These are phyloP conservation scores for Carduelis carduelis DNA, from an alignment of 2,797 vertebrate species.

Conservation along the genomic window DNA sequence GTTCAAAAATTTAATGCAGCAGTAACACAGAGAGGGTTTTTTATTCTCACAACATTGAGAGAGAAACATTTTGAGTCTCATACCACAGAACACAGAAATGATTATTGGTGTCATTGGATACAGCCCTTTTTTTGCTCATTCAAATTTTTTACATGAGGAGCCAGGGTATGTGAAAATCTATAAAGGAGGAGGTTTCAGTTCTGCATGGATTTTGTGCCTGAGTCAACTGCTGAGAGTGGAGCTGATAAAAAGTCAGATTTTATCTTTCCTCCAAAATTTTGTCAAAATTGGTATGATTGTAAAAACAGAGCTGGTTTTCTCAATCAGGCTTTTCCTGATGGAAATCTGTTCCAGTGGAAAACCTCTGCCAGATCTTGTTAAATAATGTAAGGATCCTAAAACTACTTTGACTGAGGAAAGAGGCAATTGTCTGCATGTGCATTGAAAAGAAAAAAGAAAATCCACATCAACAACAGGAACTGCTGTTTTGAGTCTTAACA, in stretches of 20 bases:
- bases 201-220: neutral
- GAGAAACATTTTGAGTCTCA: neutral
- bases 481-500: neutral
- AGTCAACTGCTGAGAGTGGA: neutral
- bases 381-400: neutral
- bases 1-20: neutral
- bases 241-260: neutral
- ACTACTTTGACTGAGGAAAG: neutral
- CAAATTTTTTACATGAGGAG: neutral
- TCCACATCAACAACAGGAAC: neutral
- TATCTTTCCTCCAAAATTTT: neutral
- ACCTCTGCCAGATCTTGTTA: neutral
- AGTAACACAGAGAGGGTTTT: neutral
- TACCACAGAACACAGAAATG: neutral
- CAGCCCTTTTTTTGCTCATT: neutral
- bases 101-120: neutral
- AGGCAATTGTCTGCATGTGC: neutral
- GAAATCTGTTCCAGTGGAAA: neutral
- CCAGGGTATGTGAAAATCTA: neutral
- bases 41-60: neutral
- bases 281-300: neutral
- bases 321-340: neutral
- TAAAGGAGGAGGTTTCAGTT: neutral
- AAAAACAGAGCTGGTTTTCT: neutral
- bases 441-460: neutral